Evolutionary conservation across 2,113 vertebrate species (phyloP).

Genomic region (Trematomus loennbergii): DNA sequence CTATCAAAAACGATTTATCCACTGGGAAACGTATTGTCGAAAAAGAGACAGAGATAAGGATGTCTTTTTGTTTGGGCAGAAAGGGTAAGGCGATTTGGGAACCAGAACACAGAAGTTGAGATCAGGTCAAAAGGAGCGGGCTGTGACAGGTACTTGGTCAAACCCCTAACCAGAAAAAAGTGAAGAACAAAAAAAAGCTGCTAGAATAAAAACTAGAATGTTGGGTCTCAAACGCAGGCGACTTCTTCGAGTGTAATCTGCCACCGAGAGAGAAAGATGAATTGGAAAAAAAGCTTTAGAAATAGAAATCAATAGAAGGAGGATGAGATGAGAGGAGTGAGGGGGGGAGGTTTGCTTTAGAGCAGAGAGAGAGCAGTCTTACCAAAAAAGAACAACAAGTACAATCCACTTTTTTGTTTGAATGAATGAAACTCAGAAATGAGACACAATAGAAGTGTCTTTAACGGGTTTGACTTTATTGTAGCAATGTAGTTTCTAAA

Average conservation of each 20-base stretch:
- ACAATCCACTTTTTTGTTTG: background rate
- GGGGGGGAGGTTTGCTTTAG: background rate
- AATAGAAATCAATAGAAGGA: slow-evolving; percentile 8
- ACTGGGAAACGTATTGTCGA: no score
- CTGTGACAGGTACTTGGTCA: slow-evolving; percentile 23
- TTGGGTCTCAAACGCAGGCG: slow-evolving; percentile 3
- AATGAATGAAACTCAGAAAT: background rate
- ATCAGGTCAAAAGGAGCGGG: slow-evolving; percentile 26
- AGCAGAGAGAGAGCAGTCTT: background rate
- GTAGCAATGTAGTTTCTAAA: slow-evolving; percentile 4
- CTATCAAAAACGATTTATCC: no score
- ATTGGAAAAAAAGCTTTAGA: slow-evolving; percentile 17
- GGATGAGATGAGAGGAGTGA: slow-evolving; percentile 21
- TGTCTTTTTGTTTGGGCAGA: slow-evolving; percentile 14
- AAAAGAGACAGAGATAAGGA: no score
- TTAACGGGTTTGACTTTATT: background rate
- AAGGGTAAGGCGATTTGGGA: background rate
- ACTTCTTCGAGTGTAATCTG: background rate
- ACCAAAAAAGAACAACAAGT: background rate
- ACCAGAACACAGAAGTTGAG: slow-evolving; percentile 21
- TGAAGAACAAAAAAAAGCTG: background rate
- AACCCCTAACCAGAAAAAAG: background rate
- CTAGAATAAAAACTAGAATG: slow-evolving; percentile 9
- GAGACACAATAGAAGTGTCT: background rate
- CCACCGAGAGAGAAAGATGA: slow-evolving; percentile 13